Evolutionary conservation across 2,113 vertebrate species (phyloP), one percentile per base, ranked within the genome.

Genomic region (Brachyhypopomus occidentalis): DNA sequence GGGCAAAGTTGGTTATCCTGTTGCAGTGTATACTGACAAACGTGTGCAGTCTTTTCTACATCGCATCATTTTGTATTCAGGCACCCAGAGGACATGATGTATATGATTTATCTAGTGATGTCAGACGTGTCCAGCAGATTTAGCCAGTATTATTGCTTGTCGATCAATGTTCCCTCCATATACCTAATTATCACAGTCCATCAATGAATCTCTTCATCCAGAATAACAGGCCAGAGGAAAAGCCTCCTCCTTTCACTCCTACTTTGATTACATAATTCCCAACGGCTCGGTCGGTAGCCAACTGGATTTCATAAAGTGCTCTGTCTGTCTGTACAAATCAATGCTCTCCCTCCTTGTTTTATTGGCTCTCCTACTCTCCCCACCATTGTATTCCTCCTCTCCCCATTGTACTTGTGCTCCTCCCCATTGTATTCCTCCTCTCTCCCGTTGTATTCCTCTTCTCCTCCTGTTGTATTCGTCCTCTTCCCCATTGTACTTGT

Each of bases 181-280:
- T 5, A 19, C 1, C n/a, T 58, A 52, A 55, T 22, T 34, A 36
- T 78, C 55, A 17, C 27, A 78, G 27, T 66, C 60, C 63, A 56
- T 77, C 17, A 4, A 66, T 19, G n/a, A 6, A 19, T 36, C 64
- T 36, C 30, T 36, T 67, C 30, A 67, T 67, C 30, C 64, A 25
- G 25, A 27, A 27, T 22, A 55, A 55, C 23, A 34, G 58, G 56
- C 30, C 77, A 70, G 52, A 58, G 11, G 62, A 67, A 36, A 77
- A 22, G 64, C 16, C 60, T 2, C 12, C 19, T 38, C 4, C 22
- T 16, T 55, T 75, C 8, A 56, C 25, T 63, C 55, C 14, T 2
- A 5, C 14, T 55, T 38, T 69, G 72, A 59, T 75, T 41, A 63
- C 14, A 12, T 75, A 63, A 84, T 55, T 11, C 71, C 25, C 62